Evolutionary conservation across 2,888 invertebrate genomes (phyloP).

Genomic region (Rapana venosa): DNA sequence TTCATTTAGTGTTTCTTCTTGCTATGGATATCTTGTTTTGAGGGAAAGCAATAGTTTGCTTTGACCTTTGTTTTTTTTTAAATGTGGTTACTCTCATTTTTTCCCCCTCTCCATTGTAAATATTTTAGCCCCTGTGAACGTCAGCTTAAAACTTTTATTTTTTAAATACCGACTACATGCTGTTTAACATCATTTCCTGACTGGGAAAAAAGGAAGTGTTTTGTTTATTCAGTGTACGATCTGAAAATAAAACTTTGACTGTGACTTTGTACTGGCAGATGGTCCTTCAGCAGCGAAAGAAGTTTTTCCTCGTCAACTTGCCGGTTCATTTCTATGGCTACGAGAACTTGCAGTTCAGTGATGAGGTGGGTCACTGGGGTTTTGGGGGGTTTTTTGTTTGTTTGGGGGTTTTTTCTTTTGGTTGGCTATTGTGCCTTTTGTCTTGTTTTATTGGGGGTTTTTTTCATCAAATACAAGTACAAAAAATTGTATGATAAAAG

Average conservation of each 20-base stretch:
- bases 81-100: no score
- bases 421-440: no score
- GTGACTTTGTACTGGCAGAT: neutral
- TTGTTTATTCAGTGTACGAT: neutral
- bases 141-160: neutral
- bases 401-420: no score
- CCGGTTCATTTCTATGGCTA: conserved; percentile 58
- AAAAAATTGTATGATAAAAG: no score
- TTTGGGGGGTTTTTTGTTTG: neutral
- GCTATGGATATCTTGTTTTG: no score
- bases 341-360: conserved; percentile 58
- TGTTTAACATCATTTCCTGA: neutral
- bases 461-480: no score
- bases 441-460: no score
- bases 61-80: no score
- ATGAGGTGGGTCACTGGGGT: conserved; percentile 57
- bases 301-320: conserved; percentile 55
- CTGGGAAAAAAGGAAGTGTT: neutral
- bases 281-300: conserved; percentile 54
- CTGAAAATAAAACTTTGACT: no score
- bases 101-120: no score
- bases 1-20: no score
- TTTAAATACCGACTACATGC: neutral
- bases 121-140: neutral
- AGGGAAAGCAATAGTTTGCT: no score